Evolutionary conservation across 2,888 invertebrate species (phyloP), one percentile per base, ranked within the genome.

Genomic region (Himalopsyche japonica): DNA sequence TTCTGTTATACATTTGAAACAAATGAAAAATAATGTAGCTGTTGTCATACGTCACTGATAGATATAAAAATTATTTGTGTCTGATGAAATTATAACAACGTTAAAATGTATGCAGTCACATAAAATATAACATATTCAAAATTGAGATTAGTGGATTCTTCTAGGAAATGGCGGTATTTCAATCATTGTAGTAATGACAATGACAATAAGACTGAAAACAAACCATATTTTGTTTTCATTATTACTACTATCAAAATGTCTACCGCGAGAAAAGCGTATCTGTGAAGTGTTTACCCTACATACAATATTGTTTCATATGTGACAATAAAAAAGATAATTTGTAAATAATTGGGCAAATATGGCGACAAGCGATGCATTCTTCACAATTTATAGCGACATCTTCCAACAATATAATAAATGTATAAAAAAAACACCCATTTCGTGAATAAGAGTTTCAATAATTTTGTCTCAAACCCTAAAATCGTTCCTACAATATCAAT

Each of bases 401-500:
- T 83, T 81, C 80, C 76, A 80, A 83, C 27, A 20, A 81, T 80
- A 76, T 76, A 48, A 49, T 37, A 48, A 83, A 76, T 76, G 27
- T 20, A 77, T 57, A 83, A 83, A 83, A 80, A n/a, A n/a, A 83
- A 76, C 20, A 20, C 47, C 57, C 12, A 27, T 57, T 77, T 24
- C 79, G 78, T 57, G 83, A 57, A 83, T 80, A 64, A 83, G 80
- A 80, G 82, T 78, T 79, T 64, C 47, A 64, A 76, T 84, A 80
- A 84, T 84, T 82, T 84, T 82, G 84, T 84, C 84, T 84, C 84
- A 57, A 84, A 84, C 84, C 84, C 77, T 70, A 84, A 82, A 43
- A 57, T 20, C 20, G 10, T 57, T 57, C 57, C 20, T 57, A 20
- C 57, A 57, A 20, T 30, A 15, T 64, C 24, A 57, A 57, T 34